Evolutionary conservation across 2,888 invertebrate species (phyloP).

Genomic region (Limenitis camilla): DNA sequence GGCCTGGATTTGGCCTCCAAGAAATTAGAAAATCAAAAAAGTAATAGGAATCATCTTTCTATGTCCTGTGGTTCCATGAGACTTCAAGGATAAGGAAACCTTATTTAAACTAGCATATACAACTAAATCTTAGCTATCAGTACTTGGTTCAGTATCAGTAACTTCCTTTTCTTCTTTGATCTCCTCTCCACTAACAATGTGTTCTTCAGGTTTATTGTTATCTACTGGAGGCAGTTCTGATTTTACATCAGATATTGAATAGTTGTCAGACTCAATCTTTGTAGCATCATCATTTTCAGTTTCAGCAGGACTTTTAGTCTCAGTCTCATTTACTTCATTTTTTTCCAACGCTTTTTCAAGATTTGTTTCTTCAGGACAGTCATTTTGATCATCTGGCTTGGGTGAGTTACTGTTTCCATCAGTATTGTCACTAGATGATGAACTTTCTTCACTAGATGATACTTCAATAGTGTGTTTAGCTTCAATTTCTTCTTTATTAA

Average conservation of each 20-base stretch:
- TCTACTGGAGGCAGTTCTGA: conserved; percentile 46
- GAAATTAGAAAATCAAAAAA: too few relatives aligned
- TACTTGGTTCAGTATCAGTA: conserved; percentile 12
- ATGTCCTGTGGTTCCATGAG: too few relatives aligned
- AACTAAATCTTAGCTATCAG: neutral
- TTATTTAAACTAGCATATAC: too few relatives aligned
- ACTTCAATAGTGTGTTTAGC: conserved; percentile 52
- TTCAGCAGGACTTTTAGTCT: conserved; percentile 34
- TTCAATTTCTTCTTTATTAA: conserved; percentile 50
- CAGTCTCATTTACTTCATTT: conserved; percentile 24
- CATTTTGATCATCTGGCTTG: conserved; percentile 40
- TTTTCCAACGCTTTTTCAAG: conserved; percentile 26
- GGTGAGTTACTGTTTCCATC: conserved; percentile 66
- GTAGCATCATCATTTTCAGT: conserved; percentile 24
- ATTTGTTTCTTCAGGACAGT: conserved; percentile 26
- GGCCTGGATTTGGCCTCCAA: too few relatives aligned
- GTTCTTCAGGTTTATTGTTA: conserved; percentile 24
- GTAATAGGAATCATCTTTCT: too few relatives aligned
- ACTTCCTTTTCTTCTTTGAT: conserved; percentile 22
- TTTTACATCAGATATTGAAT: conserved; percentile 62
- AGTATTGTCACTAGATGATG: conserved; percentile 64
- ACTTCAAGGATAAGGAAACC: too few relatives aligned
- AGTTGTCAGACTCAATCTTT: conserved; percentile 50
- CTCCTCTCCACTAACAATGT: conserved; percentile 19
- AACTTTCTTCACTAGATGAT: conserved; percentile 64